Conservation (phyloP, 2,797 vertebrate genomes). For the Dendrocincla tyrannina region DNA sequence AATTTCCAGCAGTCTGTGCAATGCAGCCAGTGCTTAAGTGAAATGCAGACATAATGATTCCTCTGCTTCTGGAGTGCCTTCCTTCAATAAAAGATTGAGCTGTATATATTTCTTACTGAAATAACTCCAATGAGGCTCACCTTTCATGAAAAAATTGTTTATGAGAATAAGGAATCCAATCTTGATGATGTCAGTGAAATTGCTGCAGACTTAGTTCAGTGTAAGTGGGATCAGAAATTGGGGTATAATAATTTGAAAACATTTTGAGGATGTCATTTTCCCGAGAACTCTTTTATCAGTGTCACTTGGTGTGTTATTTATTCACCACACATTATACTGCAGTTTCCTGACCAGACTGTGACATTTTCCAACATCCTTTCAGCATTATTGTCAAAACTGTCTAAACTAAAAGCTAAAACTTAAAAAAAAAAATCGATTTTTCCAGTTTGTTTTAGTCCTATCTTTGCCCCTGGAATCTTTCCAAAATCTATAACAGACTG, state of each 20-base stretch:
- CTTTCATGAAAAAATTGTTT: not conserved
- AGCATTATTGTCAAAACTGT: constrained; percentile 37
- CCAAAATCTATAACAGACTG: constrained; percentile 33
- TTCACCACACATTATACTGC: constrained; percentile 11
- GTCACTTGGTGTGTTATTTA: not conserved
- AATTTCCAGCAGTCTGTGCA: not conserved
- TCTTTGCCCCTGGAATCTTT: constrained; percentile 23
- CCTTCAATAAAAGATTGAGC: not conserved
- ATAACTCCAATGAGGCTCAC: not conserved
- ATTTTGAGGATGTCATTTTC: not conserved
- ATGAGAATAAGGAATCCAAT: not conserved
- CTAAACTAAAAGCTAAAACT: constrained; percentile 40
- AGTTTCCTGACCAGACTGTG: constrained; percentile 13
- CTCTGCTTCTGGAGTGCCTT: not conserved
- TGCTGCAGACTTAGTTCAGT: not conserved
- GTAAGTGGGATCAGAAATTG: not conserved
- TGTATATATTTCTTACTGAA: not conserved
- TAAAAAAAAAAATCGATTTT: constrained; percentile 11
- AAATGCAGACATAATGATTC: not conserved
- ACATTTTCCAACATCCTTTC: constrained; percentile 10
- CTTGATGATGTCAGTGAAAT: not conserved
- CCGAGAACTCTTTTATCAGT: not conserved
- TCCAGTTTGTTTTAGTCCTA: not conserved
- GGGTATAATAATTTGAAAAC: not conserved
- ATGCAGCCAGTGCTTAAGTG: not conserved